Evolutionary conservation across 1,140 invertebrate species (phyloP).

Genomic region (Philopotamus ludificatus): DNA sequence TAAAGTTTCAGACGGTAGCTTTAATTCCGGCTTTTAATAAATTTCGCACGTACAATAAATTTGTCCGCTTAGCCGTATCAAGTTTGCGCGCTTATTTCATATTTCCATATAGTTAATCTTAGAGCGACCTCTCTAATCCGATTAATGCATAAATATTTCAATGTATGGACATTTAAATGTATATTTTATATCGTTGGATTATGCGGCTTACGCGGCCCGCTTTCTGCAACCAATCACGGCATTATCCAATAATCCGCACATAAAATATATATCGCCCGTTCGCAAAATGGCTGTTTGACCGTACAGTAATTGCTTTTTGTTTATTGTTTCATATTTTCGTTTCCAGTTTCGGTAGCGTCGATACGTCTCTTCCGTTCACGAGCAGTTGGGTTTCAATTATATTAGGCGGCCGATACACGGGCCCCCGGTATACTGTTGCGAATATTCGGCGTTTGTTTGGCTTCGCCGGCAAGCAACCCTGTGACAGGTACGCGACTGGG

Average conservation of each 20-base stretch:
- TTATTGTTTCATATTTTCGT: neutral
- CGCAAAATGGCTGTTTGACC: conserved; percentile 17
- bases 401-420: conserved; percentile 13
- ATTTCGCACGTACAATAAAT: no score
- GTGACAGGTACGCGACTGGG: conserved; percentile 12
- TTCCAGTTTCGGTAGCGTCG: conserved; percentile 4
- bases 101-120: neutral
- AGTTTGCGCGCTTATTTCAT: neutral
- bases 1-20: no score
- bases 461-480: neutral
- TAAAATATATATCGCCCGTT: conserved; percentile 19
- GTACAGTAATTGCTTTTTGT: neutral
- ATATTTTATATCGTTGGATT: conserved; percentile 12
- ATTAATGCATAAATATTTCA: neutral
- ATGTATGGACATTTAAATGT: conserved; percentile 3
- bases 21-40: no score
- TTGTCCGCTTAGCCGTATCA: no score
- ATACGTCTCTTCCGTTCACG: conserved; percentile 29
- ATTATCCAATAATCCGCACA: conserved; percentile 26
- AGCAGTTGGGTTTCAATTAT: conserved; percentile 29
- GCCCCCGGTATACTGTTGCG: neutral
- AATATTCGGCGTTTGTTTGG: neutral
- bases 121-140: neutral
- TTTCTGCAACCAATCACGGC: conserved; percentile 20
- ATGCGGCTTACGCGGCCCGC: neutral